Conservation (phyloP, 37 sponge, comb jelly and placozoan species). For the Spongilla lacustris region DNA sequence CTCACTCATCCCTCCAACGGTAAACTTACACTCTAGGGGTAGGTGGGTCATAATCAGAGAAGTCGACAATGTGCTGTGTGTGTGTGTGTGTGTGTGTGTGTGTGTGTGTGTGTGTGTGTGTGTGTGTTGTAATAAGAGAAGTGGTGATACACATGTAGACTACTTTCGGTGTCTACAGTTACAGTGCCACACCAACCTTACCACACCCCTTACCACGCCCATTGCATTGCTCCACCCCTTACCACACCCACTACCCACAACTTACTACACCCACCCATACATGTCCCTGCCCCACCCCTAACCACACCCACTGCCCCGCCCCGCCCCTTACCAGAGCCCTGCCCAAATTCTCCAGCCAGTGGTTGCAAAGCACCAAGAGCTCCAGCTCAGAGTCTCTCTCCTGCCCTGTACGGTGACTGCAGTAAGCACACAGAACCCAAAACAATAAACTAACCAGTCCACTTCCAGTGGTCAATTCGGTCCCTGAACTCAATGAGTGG, state of each 20-base stretch:
- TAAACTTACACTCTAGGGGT: constrained; percentile 29
- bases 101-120: no score
- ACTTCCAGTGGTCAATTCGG: constrained; percentile 86
- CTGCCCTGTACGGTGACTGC: constrained; percentile 37
- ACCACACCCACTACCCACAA: no score
- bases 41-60: constrained; percentile 69
- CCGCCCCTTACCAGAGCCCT: constrained; percentile 47
- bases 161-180: no score
- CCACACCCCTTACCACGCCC: no score
- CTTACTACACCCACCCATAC: no score
- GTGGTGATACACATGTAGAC: no score
- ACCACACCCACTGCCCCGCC: no score
- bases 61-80: constrained; percentile 56
- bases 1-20: background rate
- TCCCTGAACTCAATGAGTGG: constrained; percentile 83
- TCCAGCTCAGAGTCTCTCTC: constrained; percentile 73
- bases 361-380: constrained; percentile 56
- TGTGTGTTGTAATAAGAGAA: background rate
- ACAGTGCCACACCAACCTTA: no score
- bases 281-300: no score
- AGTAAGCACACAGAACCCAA: constrained; percentile 11
- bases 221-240: no score
- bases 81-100: background rate
- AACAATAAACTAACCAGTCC: constrained; percentile 60
- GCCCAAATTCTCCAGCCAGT: constrained; percentile 77